phyloP scores from a whole-genome alignment of 2,888 invertebrate genomes.

The Emmelina monodactyla region DNA sequence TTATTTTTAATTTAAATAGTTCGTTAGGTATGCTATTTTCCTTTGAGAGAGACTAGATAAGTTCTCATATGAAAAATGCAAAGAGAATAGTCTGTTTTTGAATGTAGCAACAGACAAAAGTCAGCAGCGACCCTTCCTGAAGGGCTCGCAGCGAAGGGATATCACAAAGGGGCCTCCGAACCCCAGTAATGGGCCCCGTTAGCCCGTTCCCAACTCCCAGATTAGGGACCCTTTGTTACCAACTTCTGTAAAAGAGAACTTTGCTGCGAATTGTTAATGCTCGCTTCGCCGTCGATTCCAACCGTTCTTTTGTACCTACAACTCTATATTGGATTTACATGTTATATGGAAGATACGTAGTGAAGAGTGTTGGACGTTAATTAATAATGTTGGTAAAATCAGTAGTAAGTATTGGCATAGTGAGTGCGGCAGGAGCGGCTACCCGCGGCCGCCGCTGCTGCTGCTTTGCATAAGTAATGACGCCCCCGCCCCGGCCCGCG shows the following conservation, averaged over 20 bases:
- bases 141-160: constrained; percentile 35
- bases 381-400: too few species aligned
- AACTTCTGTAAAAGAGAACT: constrained; percentile 28
- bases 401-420: too few species aligned
- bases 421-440: constrained; percentile 19
- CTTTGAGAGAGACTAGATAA: not conserved
- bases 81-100: too few species aligned
- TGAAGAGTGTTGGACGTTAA: too few species aligned
- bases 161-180: constrained; percentile 45
- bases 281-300: not conserved
- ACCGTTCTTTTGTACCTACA: too few species aligned
- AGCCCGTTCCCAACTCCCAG: constrained; percentile 38
- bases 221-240: constrained; percentile 35
- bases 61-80: not conserved
- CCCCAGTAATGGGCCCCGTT: constrained; percentile 37
- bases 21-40: not conserved
- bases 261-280: constrained; percentile 13
- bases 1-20: not conserved
- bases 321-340: too few species aligned
- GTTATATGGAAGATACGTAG: too few species aligned
- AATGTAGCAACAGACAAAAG: constrained; percentile 36
- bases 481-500: too few species aligned
- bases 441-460: constrained; percentile 27
- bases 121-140: constrained; percentile 38
- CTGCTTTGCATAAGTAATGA: constrained; percentile 65